A percentile compares a stretch with the other conserved stretches of the same genome.
phyloP scores from a whole-genome alignment of 2,888 invertebrate species.

The Dasypolia templi region DNA sequence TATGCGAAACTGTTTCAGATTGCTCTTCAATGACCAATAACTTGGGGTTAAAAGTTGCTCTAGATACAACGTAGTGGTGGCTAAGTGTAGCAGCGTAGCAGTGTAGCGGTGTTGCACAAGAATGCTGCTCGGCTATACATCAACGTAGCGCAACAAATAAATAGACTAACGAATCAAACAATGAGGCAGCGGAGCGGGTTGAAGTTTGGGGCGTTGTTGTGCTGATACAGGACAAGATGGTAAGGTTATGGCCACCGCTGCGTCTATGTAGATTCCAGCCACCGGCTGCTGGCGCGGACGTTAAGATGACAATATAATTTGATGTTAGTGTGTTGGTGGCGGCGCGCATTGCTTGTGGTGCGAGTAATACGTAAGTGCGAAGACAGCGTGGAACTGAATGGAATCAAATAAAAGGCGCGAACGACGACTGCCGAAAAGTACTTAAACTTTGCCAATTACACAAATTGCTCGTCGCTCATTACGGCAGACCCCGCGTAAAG shows the following conservation, averaged over 20 bases:
- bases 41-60: too few relatives aligned
- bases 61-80: not conserved
- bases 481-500: constrained; percentile 34
- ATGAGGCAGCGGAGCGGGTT: not conserved
- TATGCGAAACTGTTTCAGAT: not conserved
- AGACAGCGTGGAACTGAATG: not conserved
- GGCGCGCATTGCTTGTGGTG: not conserved
- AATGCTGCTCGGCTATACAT: not conserved
- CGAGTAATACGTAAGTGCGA: not conserved
- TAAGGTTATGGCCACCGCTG: not conserved
- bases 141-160: not conserved
- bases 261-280: not conserved
- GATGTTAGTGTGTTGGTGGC: not conserved
- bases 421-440: constrained; percentile 58
- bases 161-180: constrained; percentile 7
- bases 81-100: not conserved
- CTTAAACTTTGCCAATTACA: constrained; percentile 75
- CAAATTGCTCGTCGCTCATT: constrained; percentile 73
- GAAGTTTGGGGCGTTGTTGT: not conserved
- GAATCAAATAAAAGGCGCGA: constrained; percentile 58
- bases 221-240: not conserved
- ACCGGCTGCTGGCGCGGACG: not conserved
- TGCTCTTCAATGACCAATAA: not conserved
- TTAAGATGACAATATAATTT: not conserved
- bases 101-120: not conserved